Evolutionary conservation across 2,888 invertebrate species (phyloP).

Genomic region (Alloplasta piceator): DNA sequence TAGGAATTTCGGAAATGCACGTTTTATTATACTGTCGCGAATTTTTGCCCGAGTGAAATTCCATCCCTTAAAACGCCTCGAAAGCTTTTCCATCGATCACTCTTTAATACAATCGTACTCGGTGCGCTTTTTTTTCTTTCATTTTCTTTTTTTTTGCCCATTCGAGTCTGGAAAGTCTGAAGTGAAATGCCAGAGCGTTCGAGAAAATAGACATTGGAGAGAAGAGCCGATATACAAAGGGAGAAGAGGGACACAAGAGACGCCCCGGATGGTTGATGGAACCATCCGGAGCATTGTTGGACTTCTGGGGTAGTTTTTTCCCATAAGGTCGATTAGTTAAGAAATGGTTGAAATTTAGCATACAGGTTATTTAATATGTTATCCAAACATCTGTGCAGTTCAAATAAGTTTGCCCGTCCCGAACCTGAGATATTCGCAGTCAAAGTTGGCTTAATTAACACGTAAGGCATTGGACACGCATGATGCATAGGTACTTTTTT

Average conservation of each 20-base stretch:
- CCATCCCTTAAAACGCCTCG: background rate
- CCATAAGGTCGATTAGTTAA: too few relatives aligned
- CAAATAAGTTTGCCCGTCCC: too few relatives aligned
- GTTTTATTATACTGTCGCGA: too few relatives aligned
- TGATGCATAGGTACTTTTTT: too few relatives aligned
- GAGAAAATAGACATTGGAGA: conserved; percentile 8
- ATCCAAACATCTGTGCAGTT: too few relatives aligned
- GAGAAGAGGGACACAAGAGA: conserved; percentile 29
- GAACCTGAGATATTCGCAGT: too few relatives aligned
- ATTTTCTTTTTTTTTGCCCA: conserved; percentile 27
- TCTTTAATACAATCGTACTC: conserved; percentile 14
- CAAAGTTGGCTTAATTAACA: too few relatives aligned
- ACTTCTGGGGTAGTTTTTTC: too few relatives aligned
- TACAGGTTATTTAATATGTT: too few relatives aligned
- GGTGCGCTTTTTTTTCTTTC: background rate
- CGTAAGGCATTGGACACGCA: too few relatives aligned
- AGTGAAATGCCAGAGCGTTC: conserved; percentile 11
- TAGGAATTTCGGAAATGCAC: background rate
- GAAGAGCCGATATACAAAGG: conserved; percentile 13
- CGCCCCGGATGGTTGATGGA: conserved; percentile 35
- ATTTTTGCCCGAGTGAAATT: background rate
- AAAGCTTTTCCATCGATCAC: conserved; percentile 4
- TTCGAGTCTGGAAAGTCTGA: conserved; percentile 28
- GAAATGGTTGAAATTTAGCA: too few relatives aligned
- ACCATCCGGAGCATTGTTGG: conserved; percentile 37